Conservation (phyloP, 2,888 invertebrate species). For the Stramonita haemastoma region DNA sequence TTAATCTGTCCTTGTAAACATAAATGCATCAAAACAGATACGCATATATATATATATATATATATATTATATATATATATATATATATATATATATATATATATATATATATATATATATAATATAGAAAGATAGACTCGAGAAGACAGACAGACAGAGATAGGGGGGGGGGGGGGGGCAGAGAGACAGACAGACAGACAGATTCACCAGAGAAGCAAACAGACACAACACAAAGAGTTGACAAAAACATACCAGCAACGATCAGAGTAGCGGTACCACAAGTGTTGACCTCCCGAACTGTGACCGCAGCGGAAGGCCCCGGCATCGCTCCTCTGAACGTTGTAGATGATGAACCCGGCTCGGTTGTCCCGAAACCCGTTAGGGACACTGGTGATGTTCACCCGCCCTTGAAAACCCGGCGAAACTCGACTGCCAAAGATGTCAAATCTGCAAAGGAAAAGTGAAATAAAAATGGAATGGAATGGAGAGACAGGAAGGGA, state of each 20-base stretch:
- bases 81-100: too few species aligned
- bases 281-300: conserved; percentile 36
- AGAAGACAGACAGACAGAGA: too few species aligned
- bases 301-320: conserved; percentile 36
- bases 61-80: too few species aligned
- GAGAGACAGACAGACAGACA: too few species aligned
- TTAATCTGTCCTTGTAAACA: too few species aligned
- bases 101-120: too few species aligned
- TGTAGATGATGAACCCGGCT: conserved; percentile 28
- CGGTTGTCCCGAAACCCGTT: conserved; percentile 22
- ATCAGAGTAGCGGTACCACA: conserved; percentile 34
- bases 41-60: too few species aligned
- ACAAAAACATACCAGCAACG: conserved; percentile 23
- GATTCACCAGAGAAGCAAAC: too few species aligned
- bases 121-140: too few species aligned
- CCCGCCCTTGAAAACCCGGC: conserved; percentile 24
- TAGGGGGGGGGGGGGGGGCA: too few species aligned
- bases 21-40: too few species aligned
- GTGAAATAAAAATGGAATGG: background rate
- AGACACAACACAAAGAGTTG: background rate
- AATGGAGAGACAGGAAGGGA: background rate
- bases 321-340: conserved; percentile 35
- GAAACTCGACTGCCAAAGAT: conserved; percentile 37
- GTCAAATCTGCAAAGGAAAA: conserved; percentile 22
- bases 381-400: conserved; percentile 32